Conservation (phyloP, 2,797 vertebrate species). For the Lateolabrax maculatus region DNA sequence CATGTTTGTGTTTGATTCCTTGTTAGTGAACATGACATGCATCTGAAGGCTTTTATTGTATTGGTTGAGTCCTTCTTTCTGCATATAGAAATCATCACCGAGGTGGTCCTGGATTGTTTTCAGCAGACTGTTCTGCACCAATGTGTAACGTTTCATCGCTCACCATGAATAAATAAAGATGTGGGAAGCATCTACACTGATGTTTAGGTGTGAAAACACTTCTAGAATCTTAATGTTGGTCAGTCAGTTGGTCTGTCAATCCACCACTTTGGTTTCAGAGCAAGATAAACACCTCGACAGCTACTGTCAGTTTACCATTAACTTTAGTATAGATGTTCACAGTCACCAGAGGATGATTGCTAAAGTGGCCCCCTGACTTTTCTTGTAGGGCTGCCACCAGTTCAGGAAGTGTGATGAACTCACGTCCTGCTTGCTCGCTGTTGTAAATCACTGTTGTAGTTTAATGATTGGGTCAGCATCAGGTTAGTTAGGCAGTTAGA, state of each 20-base stretch:
- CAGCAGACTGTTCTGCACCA: not conserved
- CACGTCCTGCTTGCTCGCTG: not conserved
- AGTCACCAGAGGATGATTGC: not conserved
- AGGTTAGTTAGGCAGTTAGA: not conserved
- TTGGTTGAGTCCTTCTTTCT: not conserved
- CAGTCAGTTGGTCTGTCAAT: not conserved
- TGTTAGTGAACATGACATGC: constrained; percentile 23
- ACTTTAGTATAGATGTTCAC: not conserved
- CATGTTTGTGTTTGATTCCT: constrained; percentile 4
- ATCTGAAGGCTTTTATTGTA: constrained; percentile 25
- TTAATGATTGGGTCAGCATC: not conserved
- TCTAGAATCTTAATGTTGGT: not conserved
- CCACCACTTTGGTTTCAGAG: not conserved
- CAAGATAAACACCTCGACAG: not conserved
- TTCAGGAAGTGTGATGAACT: not conserved
- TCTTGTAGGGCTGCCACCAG: not conserved
- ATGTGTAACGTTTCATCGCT: not conserved
- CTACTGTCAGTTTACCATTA: not conserved
- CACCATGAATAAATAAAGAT: not conserved
- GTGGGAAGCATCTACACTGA: not conserved
- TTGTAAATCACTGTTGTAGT: not conserved
- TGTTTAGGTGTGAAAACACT: not conserved
- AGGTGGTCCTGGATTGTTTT: constrained; percentile 13
- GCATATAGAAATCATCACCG: not conserved
- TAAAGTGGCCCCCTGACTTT: not conserved